Evolutionary conservation across 2,113 vertebrate species (phyloP).

Genomic region (Bothrops jararaca): DNA sequence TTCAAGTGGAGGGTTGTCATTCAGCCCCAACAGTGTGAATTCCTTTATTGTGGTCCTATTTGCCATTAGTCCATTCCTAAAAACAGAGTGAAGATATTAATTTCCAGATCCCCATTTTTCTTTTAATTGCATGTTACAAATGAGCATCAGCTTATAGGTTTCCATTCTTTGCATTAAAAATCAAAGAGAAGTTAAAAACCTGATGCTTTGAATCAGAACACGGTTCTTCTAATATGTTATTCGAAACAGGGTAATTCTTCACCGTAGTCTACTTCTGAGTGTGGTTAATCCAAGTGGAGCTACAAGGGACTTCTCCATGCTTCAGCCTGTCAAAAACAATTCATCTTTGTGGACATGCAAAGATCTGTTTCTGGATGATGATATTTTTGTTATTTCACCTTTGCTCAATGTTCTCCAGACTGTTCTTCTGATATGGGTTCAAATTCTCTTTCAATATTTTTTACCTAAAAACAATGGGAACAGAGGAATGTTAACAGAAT

Average conservation of each 20-base stretch:
- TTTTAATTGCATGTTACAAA: not conserved
- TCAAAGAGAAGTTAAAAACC: not conserved
- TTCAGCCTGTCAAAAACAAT: not conserved
- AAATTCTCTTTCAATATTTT: not conserved
- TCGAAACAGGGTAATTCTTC: not conserved
- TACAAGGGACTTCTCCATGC: not conserved
- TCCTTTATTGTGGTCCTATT: not conserved
- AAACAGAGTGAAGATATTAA: not conserved
- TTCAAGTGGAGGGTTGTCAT: not conserved
- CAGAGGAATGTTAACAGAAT: not conserved
- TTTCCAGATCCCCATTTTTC: not conserved
- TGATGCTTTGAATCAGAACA: not conserved
- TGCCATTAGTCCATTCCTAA: not conserved
- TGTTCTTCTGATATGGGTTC: not conserved
- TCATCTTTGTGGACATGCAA: not conserved
- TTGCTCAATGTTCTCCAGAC: not conserved
- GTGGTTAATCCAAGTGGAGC: not conserved
- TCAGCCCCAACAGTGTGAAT: not conserved
- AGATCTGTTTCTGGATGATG: not conserved
- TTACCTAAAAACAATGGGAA: not conserved
- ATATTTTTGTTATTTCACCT: not conserved
- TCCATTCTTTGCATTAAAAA: not conserved
- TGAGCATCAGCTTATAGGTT: not conserved
- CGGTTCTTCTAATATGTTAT: not conserved
- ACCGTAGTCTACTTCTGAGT: not conserved